phyloP scores from a whole-genome alignment of 2,113 vertebrate species.

The Cyanistes caeruleus region DNA sequence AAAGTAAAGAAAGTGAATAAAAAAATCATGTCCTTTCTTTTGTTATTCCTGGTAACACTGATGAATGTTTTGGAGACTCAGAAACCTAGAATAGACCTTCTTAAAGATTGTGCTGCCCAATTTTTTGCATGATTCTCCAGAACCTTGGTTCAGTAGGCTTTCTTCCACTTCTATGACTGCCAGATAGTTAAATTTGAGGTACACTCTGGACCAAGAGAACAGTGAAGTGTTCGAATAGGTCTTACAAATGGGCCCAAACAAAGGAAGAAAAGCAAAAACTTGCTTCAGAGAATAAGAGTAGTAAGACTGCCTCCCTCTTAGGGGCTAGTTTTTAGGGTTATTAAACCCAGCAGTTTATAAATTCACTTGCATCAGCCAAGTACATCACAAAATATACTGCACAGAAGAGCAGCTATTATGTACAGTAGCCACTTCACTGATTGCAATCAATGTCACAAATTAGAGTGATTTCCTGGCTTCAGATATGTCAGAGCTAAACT shows the following conservation, averaged over 20 bases:
- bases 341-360: not conserved
- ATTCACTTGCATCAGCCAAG: slow-evolving; percentile 24
- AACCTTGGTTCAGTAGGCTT: not conserved
- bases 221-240: not conserved
- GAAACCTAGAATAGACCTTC: not conserved
- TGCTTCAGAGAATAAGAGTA: not conserved
- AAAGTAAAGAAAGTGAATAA: not conserved
- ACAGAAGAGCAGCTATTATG: slow-evolving; percentile 47
- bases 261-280: not conserved
- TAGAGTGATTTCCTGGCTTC: slow-evolving; percentile 57
- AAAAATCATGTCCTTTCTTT: not conserved
- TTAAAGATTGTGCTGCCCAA: not conserved
- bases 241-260: not conserved
- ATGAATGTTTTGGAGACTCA: not conserved
- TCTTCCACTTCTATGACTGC: not conserved
- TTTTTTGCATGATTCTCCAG: not conserved
- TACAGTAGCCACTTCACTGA: slow-evolving; percentile 67
- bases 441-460: slow-evolving; percentile 72
- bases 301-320: not conserved
- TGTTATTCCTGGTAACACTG: not conserved
- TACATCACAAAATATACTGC: slow-evolving; percentile 20
- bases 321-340: not conserved
- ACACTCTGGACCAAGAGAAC: not conserved
- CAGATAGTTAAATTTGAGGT: not conserved
- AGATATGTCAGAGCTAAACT: not conserved